Conservation (phyloP, 2,113 vertebrate genomes). For the Gavia stellata region DNA sequence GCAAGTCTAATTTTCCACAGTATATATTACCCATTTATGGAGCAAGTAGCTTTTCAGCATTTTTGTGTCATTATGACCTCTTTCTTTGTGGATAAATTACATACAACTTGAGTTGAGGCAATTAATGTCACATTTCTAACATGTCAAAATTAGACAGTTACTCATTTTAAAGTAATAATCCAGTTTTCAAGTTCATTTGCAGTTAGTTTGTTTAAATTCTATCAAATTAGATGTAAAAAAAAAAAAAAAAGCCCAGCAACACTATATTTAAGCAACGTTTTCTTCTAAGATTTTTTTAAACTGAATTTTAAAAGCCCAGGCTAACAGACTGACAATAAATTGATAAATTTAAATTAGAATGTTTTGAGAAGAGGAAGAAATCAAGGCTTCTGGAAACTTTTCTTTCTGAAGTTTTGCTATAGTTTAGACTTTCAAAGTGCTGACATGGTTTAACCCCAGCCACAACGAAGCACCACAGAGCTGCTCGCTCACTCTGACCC, state of each 20-base stretch:
- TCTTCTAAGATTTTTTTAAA: background rate
- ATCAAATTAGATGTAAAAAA: background rate
- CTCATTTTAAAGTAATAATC: background rate
- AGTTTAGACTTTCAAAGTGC: background rate
- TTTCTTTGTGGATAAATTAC: background rate
- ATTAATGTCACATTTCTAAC: background rate
- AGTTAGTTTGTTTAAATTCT: background rate
- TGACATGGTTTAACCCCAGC: background rate
- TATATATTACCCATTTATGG: background rate
- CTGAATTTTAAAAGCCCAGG: background rate
- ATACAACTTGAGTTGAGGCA: background rate
- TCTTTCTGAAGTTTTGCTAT: background rate
- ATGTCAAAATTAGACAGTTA: background rate
- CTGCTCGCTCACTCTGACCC: accelerated
- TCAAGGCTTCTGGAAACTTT: background rate
- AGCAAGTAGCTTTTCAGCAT: background rate
- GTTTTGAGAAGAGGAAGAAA: background rate
- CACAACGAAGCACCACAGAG: background rate
- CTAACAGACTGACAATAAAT: background rate
- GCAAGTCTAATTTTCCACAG: background rate
- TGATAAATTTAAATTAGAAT: background rate
- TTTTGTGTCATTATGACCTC: background rate
- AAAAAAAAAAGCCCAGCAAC: background rate
- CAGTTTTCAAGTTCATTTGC: background rate
- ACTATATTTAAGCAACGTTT: background rate